phyloP scores from a whole-genome alignment of 2,797 vertebrate species.

The Poliocrania exsul region DNA sequence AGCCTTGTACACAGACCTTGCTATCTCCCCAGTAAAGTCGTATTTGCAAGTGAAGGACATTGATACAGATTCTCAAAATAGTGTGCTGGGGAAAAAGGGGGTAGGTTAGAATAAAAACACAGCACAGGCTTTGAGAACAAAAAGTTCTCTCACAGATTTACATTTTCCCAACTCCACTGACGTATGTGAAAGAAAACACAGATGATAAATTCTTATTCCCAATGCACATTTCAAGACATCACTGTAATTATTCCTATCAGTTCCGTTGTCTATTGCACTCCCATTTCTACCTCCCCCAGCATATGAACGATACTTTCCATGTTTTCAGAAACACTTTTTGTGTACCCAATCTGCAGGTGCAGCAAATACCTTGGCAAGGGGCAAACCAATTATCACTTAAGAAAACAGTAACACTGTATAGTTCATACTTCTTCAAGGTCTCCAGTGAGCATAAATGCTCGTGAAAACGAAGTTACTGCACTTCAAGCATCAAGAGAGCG shows the following conservation, averaged over 20 bases:
- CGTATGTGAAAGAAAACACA: constrained; percentile 69
- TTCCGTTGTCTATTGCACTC: not conserved
- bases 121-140: constrained; percentile 75
- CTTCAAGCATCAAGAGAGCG: constrained; percentile 59
- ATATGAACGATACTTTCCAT: constrained; percentile 5
- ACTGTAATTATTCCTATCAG: constrained; percentile 46
- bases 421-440: constrained; percentile 90
- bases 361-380: constrained; percentile 75
- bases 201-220: constrained; percentile 76
- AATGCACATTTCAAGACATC: constrained; percentile 43
- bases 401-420: constrained; percentile 87
- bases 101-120: constrained; percentile 64
- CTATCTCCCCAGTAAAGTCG: constrained; percentile 72
- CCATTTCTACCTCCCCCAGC: constrained; percentile 10
- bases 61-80: constrained; percentile 79
- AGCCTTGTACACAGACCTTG: constrained; percentile 90
- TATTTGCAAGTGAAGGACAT: constrained; percentile 77
- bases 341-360: constrained; percentile 79
- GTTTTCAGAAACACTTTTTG: constrained; percentile 40
- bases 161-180: constrained; percentile 69
- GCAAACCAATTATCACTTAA: constrained; percentile 73
- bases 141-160: constrained; percentile 73
- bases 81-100: not conserved
- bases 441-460: constrained; percentile 84
- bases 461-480: constrained; percentile 48